Conservation (phyloP, 2,113 vertebrate species). For the Otus sunia region DNA sequence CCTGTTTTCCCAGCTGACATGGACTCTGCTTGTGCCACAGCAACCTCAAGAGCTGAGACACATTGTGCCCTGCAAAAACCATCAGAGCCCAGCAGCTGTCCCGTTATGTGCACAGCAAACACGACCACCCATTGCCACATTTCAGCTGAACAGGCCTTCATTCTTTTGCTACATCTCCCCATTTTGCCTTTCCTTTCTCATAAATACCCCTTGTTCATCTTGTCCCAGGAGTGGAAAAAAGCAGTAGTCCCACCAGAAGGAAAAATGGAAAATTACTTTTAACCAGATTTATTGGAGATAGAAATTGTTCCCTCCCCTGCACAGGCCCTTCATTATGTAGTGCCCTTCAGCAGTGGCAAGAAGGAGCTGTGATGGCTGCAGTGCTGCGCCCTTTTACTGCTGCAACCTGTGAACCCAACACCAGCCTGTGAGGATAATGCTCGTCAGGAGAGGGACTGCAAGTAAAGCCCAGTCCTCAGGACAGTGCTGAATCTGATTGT, state of each 20-base stretch:
- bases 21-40: background rate
- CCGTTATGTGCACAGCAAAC: background rate
- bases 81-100: background rate
- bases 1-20: background rate
- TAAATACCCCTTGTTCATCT: background rate
- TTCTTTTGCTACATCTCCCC: accelerated
- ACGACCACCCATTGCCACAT: background rate
- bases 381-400: background rate
- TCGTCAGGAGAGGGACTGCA: background rate
- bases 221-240: background rate
- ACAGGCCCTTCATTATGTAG: background rate
- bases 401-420: background rate
- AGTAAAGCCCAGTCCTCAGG: background rate
- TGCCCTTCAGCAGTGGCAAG: too few species aligned
- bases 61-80: background rate
- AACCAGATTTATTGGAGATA: background rate
- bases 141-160: background rate
- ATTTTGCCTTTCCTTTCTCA: background rate
- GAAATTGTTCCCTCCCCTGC: background rate
- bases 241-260: background rate
- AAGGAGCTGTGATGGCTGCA: background rate
- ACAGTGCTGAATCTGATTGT: background rate
- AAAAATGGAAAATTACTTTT: background rate
- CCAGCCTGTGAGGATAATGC: background rate
- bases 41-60: background rate